Evolutionary conservation across 2,113 vertebrate species (phyloP).

Genomic region (Epinephelus lanceolatus): DNA sequence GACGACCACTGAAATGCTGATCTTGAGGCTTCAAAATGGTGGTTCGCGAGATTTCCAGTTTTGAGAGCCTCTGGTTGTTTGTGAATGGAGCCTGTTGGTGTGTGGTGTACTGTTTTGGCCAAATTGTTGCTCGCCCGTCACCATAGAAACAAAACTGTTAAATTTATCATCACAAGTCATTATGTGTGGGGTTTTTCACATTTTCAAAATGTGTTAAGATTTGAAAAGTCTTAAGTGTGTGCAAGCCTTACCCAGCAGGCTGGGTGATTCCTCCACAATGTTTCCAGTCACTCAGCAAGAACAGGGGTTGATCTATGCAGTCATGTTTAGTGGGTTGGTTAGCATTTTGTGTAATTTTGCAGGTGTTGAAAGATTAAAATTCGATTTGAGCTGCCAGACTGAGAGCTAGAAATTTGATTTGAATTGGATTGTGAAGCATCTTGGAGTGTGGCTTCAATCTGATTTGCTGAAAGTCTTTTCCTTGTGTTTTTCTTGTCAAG

Average conservation of each 20-base stretch:
- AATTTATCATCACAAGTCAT: too few species aligned
- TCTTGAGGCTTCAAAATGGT: too few species aligned
- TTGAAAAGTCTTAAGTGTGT: too few species aligned
- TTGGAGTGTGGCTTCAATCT: neutral
- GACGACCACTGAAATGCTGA: too few species aligned
- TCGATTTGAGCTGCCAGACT: neutral
- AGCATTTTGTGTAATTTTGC: neutral
- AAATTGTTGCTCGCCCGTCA: too few species aligned
- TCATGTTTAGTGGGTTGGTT: neutral
- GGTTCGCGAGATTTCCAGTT: too few species aligned
- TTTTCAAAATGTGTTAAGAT: too few species aligned
- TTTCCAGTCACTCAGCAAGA: neutral
- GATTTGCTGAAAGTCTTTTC: neutral
- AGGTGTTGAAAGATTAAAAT: conserved; percentile 9
- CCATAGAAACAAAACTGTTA: too few species aligned
- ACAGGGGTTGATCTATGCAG: neutral
- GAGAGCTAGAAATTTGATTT: neutral
- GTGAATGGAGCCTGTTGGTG: too few species aligned
- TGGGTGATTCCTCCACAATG: neutral
- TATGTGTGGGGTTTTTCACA: too few species aligned
- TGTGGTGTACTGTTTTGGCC: too few species aligned
- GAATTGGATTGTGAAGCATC: neutral
- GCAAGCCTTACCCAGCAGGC: neutral
- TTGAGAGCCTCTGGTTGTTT: too few species aligned
- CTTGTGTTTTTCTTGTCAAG: neutral